Evolutionary conservation across 1,140 invertebrate genomes (phyloP), one percentile per base, ranked within the genome.

Genomic region (Drosophila rhopaloa): DNA sequence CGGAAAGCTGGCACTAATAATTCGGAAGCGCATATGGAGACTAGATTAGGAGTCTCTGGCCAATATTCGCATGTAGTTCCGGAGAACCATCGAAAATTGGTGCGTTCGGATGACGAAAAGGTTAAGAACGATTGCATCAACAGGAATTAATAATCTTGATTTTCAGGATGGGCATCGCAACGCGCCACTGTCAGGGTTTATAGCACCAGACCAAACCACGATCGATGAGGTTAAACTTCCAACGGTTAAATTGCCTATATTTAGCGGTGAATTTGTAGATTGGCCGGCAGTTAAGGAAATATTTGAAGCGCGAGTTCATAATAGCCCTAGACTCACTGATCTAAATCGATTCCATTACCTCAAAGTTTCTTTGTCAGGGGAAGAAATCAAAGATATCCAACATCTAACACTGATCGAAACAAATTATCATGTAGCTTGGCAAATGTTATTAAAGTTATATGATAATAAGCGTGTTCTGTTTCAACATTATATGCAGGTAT

Each of bases 271-370:
- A 24, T 56, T 56, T n/a, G 19, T 62, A 6, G 37, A n/a, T 47
- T 47, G 59, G 35, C 37, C 24, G 14, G 14, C 62, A 35, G 19
- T 62, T 41, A 27, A 63, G 55, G 27, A 57, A 41, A n/a, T 57
- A 5, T 29, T 29, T 29, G 8, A 29, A 32, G n/a, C 38, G 0
- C 27, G 8, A 24, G 55, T 57, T 5, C 55, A 57, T 11, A 57
- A 43, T 5, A 32, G 55, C 3, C 40, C 27, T 32, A 51, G 27
- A 14, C 48, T 51, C 27, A 51, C 48, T 24, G 46, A 47, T 4
- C 46, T n/a, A 7, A 11, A 47, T 24, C 46, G 19, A 47, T 47
- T 47, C 13, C 27, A 51, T 10, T 51, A 51, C n/a, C 27, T 50
- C 13, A 50, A 32, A 19, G 16, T 24, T 47, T 47, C 46, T 4